phyloP scores from a whole-genome alignment of 2,113 vertebrate genomes.

The Albula glossodonta region DNA sequence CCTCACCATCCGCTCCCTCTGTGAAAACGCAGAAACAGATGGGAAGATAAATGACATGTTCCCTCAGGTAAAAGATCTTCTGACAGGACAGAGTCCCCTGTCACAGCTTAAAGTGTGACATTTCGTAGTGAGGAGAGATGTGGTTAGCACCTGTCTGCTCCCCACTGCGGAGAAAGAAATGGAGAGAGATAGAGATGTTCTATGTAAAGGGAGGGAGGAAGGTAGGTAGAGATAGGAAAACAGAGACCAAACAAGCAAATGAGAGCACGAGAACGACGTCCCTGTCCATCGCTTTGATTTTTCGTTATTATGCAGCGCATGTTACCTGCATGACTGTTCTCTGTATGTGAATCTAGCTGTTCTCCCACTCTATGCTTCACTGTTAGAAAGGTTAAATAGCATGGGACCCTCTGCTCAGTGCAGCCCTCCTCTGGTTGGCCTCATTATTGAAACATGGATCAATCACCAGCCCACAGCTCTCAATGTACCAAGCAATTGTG shows the following conservation, averaged over 20 bases:
- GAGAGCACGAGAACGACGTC: too few species aligned
- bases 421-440: neutral
- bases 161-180: neutral
- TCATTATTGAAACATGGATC: neutral
- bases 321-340: too few species aligned
- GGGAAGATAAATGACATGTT: neutral
- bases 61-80: neutral
- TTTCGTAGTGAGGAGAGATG: neutral
- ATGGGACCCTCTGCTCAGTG: neutral
- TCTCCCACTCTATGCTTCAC: neutral
- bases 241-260: too few species aligned
- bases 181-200: neutral
- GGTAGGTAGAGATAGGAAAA: too few species aligned
- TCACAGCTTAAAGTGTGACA: slow-evolving; percentile 1
- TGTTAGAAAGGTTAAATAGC: too few species aligned
- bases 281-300: too few species aligned
- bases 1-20: neutral
- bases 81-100: neutral
- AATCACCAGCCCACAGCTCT: neutral
- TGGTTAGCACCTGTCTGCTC: slow-evolving; percentile 5
- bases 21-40: neutral
- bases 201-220: neutral
- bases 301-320: too few species aligned
- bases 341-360: neutral
- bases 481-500: neutral